Evolutionary conservation across 2,888 invertebrate species (phyloP), one percentile per base, ranked within the genome.

Genomic region (Noctua comes): DNA sequence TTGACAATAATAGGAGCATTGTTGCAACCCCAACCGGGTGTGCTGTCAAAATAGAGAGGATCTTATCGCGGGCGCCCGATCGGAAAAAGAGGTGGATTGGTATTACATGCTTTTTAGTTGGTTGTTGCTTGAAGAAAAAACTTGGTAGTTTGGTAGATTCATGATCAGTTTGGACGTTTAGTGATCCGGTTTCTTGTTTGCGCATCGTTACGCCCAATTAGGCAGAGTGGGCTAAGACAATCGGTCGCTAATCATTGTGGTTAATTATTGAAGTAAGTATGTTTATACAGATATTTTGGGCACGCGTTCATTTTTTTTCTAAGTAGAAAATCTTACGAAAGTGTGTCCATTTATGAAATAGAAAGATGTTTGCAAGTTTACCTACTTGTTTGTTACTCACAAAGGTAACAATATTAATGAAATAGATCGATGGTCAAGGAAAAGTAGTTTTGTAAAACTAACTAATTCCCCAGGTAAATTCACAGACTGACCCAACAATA

Each of bases 1-100:
- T 90, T 90, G 88, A 88, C 91, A 91, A 96, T 96, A 96, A 96
- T 96, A 95, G 95, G 91, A 80, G 94, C 94, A 96, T 96, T 96
- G 96, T 96, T 94, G 95, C 95, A 93, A 90, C 88, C 91, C 90
- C 87, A 88, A 83, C 89, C 85, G 86, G 87, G 85, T 86, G 87
- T 85, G 86, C 84, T 88, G 87, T 87, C 85, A 91, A 90, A 91
- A 91, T 88, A 90, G 79, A 81, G 77, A 78, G 78, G 79, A 80
- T 80, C 70, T 80, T 87, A 90, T 90, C 89, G 82, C 54, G 80
- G 74, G 83, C 82, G 84, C 85, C 80, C 89, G 89, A 91, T 90
- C 90, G 87, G 88, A 89, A 91, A 92, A 91, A 81, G 88, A 88
- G 88, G 86, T 87, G 78, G 83, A 88, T 82, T 82, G 77, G 82